Base-by-base conservation (phyloP, 2,797 vertebrate species). In the Leucoraja ocellata region DNA sequence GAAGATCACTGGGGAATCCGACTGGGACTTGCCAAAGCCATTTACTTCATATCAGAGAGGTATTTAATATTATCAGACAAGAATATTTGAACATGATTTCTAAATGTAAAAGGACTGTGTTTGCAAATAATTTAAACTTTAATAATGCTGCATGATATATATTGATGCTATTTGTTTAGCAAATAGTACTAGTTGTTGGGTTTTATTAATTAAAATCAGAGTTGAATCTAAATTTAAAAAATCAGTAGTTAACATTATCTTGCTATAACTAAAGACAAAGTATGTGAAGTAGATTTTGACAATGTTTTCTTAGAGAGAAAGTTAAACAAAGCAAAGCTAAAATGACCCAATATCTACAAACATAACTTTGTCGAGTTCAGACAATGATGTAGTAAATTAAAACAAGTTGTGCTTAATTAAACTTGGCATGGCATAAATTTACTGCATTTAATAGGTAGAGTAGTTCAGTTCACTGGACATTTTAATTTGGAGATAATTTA, bases 401-500 rank as follows among this genome's bases (percentile, higher is more conserved):
- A 36, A 88, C 68, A 65, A 36, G 63, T n/a, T 13, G 10, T 88
- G n/a, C 61, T 88, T 68, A 68, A 65, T 68, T 65, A 88, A 88
- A 88, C 61, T 88, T 68, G 84, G 14, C 84, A 88, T 65, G 5
- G 16, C 14, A 88, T 88, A 88, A 88, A 68, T 65, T 88, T 88
- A 32, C 61, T 88, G 16, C 61, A 88, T 4, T 88, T 88, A 88
- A 88, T 21, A 88, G 84, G 84, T 65, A 9, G 84, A 65, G 61
- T 68, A 88, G 32, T 88, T 88, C 6, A 88, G 14, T 63, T 86
- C 58, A 86, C 58, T 86, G 58, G 58, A 18, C 28, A 8, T 86
- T 86, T 63, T 58, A 86, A 86, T 86, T 84, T 25, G 14, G 81
- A 63, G 83, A 86, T 86, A 63, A 86, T n/a, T 7, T 83, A 86